Evolutionary conservation across 2,888 invertebrate species (phyloP).

Genomic region (Drosophila niveifrons): DNA sequence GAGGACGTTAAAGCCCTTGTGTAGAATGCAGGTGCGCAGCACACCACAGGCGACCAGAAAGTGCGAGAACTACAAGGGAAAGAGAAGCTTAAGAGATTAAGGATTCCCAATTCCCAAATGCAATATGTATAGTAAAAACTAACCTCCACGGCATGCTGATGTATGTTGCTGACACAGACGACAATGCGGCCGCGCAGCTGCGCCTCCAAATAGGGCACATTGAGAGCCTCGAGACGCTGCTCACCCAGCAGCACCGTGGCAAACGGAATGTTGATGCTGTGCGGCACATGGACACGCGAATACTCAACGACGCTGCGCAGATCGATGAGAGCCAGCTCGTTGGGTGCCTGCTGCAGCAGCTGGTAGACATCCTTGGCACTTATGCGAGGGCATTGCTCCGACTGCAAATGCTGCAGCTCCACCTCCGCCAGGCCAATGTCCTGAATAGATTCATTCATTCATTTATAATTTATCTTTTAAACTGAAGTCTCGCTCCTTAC

Average conservation of each 20-base stretch:
- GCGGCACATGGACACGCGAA: constrained; percentile 91
- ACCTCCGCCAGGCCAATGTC: constrained; percentile 88
- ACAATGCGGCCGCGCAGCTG: constrained; percentile 89
- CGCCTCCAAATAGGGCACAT: constrained; percentile 88
- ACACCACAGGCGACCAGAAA: constrained; percentile 92
- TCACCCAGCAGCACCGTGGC: constrained; percentile 91
- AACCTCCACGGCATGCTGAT: constrained; percentile 92
- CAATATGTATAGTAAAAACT: constrained; percentile 38
- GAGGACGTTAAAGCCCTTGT: constrained; percentile 94
- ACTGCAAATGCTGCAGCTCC: constrained; percentile 89
- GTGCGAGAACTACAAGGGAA: constrained; percentile 90
- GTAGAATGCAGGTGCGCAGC: constrained; percentile 92
- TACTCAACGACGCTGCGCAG: constrained; percentile 87
- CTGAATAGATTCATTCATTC: too few relatives aligned
- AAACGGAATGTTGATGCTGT: constrained; percentile 95
- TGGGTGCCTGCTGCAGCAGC: constrained; percentile 88
- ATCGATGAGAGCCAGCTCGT: constrained; percentile 89
- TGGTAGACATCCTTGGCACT: constrained; percentile 93
- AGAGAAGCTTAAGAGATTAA: background rate
- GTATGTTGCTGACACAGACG: constrained; percentile 92
- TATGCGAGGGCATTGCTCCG: constrained; percentile 93
- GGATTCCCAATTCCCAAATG: background rate
- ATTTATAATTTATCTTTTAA: too few relatives aligned
- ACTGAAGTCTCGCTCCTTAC: constrained; percentile 61
- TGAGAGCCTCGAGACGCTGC: constrained; percentile 89